Base-by-base conservation (phyloP, 2,113 vertebrate species). In the Callipepla californica region DNA sequence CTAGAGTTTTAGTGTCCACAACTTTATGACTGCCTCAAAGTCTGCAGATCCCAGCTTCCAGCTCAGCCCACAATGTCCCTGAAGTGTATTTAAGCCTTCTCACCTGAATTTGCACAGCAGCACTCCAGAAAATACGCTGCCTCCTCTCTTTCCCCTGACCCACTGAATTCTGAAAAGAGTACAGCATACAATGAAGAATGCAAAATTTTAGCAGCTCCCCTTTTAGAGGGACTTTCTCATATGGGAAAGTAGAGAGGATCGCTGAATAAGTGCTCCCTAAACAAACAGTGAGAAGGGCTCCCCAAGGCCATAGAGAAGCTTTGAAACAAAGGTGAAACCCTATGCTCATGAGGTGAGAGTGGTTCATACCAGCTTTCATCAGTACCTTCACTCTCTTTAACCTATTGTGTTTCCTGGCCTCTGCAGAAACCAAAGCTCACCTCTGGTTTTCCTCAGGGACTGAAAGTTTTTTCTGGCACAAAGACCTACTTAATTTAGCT, bases 401-500 rank as follows among this genome's bases (percentile, higher is more conserved):
- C 45, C 69, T 89, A 10, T 13, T 68, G 44, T 75, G 40, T 66
- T 96, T 85, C 63, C 9, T 36, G 75, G 18, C 28, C 47, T 74
- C 73, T 4, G 8, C 75, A 91, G 85, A 92, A 93, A 85, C 20
- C 59, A 88, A 57, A 82, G 25, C 40, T 80, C 36, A 45, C 36
- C 51, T 59, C 4, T 73, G 55, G n/a, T 77, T 75, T 78, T 63
- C 67, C 75, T 38, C 19, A 59, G 48, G 55, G 20, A n/a, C 59
- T 44, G 67, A 70, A 84, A 78, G 38, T 67, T 79, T 94, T 84
- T 61, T 38, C 38, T 12, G 82, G 32, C 18, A 89, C 61, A 87
- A 94, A 91, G 79, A 87, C 34, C n/a, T 68, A 6, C 14, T 91
- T 94, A 47, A 83, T 89, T 82, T 77, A 47, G 59, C 59, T 89